phyloP scores from a whole-genome alignment of 2,113 vertebrate genomes.

The Paramisgurnus dabryanus region DNA sequence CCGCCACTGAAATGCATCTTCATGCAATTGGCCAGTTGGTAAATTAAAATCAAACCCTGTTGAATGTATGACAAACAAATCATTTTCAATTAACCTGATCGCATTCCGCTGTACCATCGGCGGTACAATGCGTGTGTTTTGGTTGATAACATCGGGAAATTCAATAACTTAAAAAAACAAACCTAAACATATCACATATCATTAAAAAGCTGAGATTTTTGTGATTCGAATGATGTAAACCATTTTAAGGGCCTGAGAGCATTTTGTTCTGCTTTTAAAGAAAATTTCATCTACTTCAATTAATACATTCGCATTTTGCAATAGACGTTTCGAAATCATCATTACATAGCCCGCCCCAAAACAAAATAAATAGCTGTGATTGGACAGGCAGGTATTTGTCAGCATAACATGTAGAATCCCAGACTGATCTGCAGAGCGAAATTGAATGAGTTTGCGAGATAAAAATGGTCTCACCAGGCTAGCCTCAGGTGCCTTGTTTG shows the following conservation, averaged over 20 bases:
- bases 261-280: constrained; percentile 6
- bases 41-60: neutral
- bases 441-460: neutral
- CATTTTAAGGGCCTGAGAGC: neutral
- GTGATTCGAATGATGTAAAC: too few relatives aligned
- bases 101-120: too few relatives aligned
- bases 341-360: constrained; percentile 8
- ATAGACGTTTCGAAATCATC: neutral
- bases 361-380: constrained; percentile 13
- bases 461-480: neutral
- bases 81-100: neutral
- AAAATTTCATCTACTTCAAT: constrained; percentile 3
- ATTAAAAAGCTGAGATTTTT: too few relatives aligned
- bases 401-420: constrained; percentile 1
- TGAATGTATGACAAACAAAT: neutral
- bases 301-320: neutral
- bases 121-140: too few relatives aligned
- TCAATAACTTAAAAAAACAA: too few relatives aligned
- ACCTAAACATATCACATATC: too few relatives aligned
- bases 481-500: neutral
- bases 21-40: constrained; percentile 1
- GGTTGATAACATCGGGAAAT: too few relatives aligned
- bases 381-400: constrained; percentile 7
- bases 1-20: constrained; percentile 8
- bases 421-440: neutral